Base-by-base conservation (phyloP, 2,797 vertebrate genomes). In the Apogon talboti region DNA sequence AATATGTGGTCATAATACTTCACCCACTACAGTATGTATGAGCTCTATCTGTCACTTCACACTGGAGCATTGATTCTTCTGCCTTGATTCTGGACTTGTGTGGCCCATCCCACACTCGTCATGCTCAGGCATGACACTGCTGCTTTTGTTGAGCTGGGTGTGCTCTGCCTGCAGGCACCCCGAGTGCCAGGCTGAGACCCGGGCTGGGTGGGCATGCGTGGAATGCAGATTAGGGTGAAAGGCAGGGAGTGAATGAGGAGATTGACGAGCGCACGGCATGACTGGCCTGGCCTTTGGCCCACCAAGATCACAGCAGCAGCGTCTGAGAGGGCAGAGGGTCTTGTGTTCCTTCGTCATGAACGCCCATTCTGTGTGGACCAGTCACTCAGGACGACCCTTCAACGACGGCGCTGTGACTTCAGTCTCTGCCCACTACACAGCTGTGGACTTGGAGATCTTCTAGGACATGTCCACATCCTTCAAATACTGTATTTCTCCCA, bases 171-270 rank as follows among this genome's bases (percentile, higher is more conserved):
- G 71, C 72, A 53, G 50, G 55, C 74, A 55, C 58, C 56, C 73
- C 15, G 51, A 77, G 92, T 89, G 91, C 89, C 89, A 91, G 91
- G 87, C 88, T 65, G 87, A 82, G 84, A 76, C 44, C 78, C 24
- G 78, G 81, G 84, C 87, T 81, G 81, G 74, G 85, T 57, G 84
- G 86, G 86, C 82, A 82, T 70, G 82, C 13, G 12, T 51, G 83
- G 91, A 94, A 94, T 92, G 88, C 66, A 86, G 81, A 90, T 88
- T 49, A 58, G 74, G 55, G 66, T 56, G 57, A 51, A 50, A 60
- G 3, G 43, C 24, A 21, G 14, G 15, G 38, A 54, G 61, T 13
- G 66, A 87, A 82, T 79, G 61, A 64, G 40, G 76, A 63, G 75
- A 84, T 69, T 81, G 82, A 86, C 4, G 28, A 61, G 55, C 37